Evolutionary conservation across 2,113 vertebrate genomes (phyloP).

Genomic region (Chlorodrepanis virens): DNA sequence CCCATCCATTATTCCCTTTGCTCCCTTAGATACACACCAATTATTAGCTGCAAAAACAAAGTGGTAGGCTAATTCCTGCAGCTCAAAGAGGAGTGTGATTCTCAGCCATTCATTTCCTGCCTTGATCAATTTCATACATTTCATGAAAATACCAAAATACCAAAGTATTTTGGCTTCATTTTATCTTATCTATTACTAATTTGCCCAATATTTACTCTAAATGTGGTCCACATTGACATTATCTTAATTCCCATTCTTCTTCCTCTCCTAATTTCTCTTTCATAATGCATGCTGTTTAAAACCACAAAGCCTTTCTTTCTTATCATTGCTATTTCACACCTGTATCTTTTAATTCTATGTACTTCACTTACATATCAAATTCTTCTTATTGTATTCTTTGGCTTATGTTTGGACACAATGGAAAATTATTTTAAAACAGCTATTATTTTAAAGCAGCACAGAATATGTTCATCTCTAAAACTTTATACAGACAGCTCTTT

Average conservation of each 20-base stretch:
- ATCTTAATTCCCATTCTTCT: neutral
- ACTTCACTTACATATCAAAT: neutral
- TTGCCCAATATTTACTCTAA: neutral
- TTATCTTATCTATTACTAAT: neutral
- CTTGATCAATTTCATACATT: neutral
- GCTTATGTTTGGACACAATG: neutral
- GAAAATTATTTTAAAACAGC: neutral
- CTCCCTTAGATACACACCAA: neutral
- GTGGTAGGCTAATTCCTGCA: neutral
- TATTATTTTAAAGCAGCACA: neutral
- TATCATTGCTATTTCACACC: neutral
- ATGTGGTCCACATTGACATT: neutral
- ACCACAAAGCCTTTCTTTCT: neutral
- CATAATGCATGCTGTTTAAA: neutral
- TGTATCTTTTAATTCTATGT: neutral
- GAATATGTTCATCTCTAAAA: neutral
- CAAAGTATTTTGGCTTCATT: neutral
- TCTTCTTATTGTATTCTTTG: neutral
- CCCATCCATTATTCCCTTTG: neutral
- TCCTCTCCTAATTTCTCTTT: neutral
- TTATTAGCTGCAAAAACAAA: neutral
- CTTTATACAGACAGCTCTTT: neutral
- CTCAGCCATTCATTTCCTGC: neutral
- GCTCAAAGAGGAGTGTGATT: neutral
- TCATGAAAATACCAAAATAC: neutral